Evolutionary conservation across 2,797 vertebrate species (phyloP), one percentile per base, ranked within the genome.

Genomic region (Manis pentadactyla): DNA sequence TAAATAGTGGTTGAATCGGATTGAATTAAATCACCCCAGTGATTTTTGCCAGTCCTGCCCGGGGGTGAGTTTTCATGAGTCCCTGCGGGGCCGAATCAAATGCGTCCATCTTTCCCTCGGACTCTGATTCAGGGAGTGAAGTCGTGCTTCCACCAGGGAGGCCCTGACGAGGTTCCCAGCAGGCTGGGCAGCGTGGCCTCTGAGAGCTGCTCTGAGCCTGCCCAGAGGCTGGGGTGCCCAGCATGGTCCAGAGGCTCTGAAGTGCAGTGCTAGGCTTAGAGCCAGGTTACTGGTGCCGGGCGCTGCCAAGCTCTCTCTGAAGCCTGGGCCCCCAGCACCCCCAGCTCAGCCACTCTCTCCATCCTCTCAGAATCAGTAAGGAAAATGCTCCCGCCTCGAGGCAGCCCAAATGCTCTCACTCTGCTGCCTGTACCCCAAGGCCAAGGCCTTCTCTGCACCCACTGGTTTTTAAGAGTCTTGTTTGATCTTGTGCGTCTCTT

Each of bases 21-120:
- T 71, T 85, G 90, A 90, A 78, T 92, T 84, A 82, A 90, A 77
- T 95, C 94, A 94, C 51, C 37, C 1, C 5, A n/a, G 37, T 49
- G 59, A 53, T 68, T 61, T 37, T 49, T 37, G 68, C 92, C 94
- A 73, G 88, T 46, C 13, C 11, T 5, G 8, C 53, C 4, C 66
- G 14, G 49, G 71, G 73, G 15, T 61, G 42, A 61, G 59, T 59
- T 75, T 87, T 78, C 81, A 23, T 2, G 63, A 83, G 63, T 81
- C 73, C 57, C 87, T 10, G 7, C 0, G 0, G 90, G 61, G 11
- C 84, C n/a, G 18, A 88, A 74, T 59, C 59, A 31, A 81, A 57
- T 42, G 18, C 0, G 27, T 91, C 49, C 55, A 13, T 53, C 74
- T 91, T 93, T 59, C 37, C 61, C 31, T 46, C 34, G 71, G 68